These are phyloP conservation scores for Coreoperca whiteheadi DNA, from an alignment of 2,113 vertebrate genomes.

Conservation along the genomic window DNA sequence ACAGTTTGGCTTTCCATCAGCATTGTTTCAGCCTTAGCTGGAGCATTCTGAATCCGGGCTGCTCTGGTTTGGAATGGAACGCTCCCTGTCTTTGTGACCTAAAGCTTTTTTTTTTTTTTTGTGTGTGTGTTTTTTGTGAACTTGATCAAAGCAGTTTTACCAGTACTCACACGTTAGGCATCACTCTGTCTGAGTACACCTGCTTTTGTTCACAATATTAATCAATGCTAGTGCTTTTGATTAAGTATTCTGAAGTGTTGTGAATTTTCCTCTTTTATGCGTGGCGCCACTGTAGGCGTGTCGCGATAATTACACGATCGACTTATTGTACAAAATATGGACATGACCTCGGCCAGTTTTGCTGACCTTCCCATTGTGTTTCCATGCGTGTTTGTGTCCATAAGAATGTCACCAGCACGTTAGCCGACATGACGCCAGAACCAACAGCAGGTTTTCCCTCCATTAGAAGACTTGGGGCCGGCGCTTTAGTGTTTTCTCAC, in stretches of 20 bases:
- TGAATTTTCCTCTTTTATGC: not conserved
- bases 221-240: not conserved
- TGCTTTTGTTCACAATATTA: not conserved
- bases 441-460: too few species aligned
- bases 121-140: too few species aligned
- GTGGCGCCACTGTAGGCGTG: not conserved
- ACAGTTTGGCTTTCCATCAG: not conserved
- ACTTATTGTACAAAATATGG: too few species aligned
- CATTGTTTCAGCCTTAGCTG: not conserved
- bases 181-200: not conserved
- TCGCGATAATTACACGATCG: too few species aligned
- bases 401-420: too few species aligned
- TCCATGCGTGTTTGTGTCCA: too few species aligned
- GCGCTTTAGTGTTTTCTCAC: too few species aligned
- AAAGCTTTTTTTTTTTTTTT: not conserved
- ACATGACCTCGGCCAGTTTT: too few species aligned
- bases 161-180: too few species aligned
- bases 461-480: too few species aligned
- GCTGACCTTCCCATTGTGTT: too few species aligned
- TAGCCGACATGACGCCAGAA: too few species aligned
- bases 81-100: not conserved
- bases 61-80: not conserved
- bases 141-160: not conserved
- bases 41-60: not conserved
- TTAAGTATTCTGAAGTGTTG: not conserved